A percentile compares a stretch with the other conserved stretches of the same genome.
Evolutionary conservation across 2,113 vertebrate species (phyloP).

Genomic region (Blennius ocellaris): DNA sequence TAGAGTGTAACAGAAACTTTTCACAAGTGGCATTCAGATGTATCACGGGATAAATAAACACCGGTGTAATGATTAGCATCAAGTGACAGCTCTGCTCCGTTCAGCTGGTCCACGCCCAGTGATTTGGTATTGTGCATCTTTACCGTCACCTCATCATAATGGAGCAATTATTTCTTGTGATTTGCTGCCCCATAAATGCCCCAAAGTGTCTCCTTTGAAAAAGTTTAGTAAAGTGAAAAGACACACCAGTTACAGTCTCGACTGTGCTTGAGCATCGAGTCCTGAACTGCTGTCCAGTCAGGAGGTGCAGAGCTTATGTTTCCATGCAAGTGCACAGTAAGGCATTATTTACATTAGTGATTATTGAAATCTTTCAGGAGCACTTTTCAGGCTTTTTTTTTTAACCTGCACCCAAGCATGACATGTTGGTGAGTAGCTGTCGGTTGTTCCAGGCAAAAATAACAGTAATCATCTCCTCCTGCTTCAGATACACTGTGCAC

Average conservation of each 20-base stretch:
- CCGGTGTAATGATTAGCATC: slow-evolving; percentile 8
- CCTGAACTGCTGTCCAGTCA: neutral
- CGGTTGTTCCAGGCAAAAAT: slow-evolving; percentile 25
- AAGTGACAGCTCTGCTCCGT: slow-evolving; percentile 14
- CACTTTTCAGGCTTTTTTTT: neutral
- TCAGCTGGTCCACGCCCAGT: neutral
- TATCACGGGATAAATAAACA: slow-evolving; percentile 7
- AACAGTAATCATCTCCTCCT: slow-evolving; percentile 46
- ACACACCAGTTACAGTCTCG: too few relatives aligned
- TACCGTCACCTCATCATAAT: slow-evolving; percentile 14
- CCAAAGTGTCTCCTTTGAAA: slow-evolving; percentile 17
- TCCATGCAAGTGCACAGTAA: slow-evolving; percentile 32
- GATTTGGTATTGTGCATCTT: neutral
- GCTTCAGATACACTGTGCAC: slow-evolving; percentile 20
- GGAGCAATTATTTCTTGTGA: slow-evolving; percentile 23
- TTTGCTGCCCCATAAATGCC: slow-evolving; percentile 34
- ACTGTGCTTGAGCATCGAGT: too few relatives aligned
- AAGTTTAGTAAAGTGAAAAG: slow-evolving; percentile 6
- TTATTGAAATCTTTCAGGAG: slow-evolving; percentile 25
- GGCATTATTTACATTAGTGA: slow-evolving; percentile 4
- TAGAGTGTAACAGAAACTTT: slow-evolving; percentile 2
- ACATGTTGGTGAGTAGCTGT: slow-evolving; percentile 48
- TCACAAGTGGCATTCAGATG: slow-evolving; percentile 22
- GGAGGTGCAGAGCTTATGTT: slow-evolving; percentile 21
- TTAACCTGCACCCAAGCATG: slow-evolving; percentile 43